These are phyloP conservation scores for Henricia sp. DNA, from an alignment of 53 echinoderm and acorn worm species.

Conservation along the genomic window DNA sequence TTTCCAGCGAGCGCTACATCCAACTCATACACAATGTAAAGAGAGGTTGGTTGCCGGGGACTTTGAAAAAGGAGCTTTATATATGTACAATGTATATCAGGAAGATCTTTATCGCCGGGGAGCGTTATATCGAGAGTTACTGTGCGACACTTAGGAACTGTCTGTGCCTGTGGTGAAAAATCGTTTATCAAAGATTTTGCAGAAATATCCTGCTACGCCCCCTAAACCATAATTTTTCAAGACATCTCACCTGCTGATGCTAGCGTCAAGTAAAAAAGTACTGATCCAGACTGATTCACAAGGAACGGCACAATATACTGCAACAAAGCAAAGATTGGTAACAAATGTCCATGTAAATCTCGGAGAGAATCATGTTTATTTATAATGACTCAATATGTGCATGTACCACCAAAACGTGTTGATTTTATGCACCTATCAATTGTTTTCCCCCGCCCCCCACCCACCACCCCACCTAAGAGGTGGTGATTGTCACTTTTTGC, in stretches of 20 bases:
- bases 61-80: background rate
- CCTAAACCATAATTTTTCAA: background rate
- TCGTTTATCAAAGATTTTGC: background rate
- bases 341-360: too few relatives aligned
- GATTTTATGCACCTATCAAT: background rate
- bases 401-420: too few relatives aligned
- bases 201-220: background rate
- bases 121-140: background rate
- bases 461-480: too few relatives aligned
- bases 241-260: conserved; percentile 83
- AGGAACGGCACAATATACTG: conserved; percentile 93
- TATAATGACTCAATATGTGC: too few relatives aligned
- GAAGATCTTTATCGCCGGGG: background rate
- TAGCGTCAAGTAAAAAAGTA: conserved; percentile 88
- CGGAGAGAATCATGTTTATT: background rate
- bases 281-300: conserved; percentile 89
- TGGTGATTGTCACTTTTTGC: too few relatives aligned
- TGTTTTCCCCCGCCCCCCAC: background rate
- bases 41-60: too few relatives aligned
- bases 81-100: background rate
- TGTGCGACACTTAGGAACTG: background rate
- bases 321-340: background rate
- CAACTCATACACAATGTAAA: too few relatives aligned
- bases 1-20: too few relatives aligned
- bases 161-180: background rate